phyloP scores from a whole-genome alignment of 1,140 invertebrate genomes.

The Macrobrachium nipponense region DNA sequence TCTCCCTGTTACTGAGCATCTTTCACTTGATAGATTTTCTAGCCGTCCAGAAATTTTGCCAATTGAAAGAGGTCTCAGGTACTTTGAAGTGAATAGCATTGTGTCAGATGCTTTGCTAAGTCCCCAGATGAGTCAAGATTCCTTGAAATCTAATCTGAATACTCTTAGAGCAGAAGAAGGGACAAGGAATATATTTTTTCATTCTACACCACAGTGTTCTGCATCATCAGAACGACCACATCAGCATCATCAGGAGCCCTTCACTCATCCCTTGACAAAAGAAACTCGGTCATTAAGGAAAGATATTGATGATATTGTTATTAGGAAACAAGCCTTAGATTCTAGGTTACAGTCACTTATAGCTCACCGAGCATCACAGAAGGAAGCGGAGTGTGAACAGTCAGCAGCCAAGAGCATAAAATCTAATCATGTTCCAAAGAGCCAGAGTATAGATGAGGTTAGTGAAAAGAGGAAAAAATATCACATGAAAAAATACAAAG shows the following conservation, averaged over 20 bases:
- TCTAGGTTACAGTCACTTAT: conserved; percentile 47
- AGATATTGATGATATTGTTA: conserved; percentile 50
- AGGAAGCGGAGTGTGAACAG: conserved; percentile 7
- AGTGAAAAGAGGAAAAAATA: conserved; percentile 16
- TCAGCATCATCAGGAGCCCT: not conserved
- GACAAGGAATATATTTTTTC: not conserved
- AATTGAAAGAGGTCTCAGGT: not conserved
- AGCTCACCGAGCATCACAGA: conserved; percentile 48
- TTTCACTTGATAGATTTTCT: too few species aligned
- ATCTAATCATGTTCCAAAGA: conserved; percentile 8
- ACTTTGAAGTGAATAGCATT: not conserved
- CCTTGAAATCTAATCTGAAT: not conserved
- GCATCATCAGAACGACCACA: not conserved
- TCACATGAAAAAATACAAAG: conserved; percentile 42
- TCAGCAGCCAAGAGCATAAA: not conserved
- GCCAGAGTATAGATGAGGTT: conserved; percentile 45
- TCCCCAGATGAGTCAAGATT: not conserved
- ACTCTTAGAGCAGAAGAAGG: not conserved
- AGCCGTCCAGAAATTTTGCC: too few species aligned
- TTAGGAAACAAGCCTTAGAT: conserved; percentile 51
- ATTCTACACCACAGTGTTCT: conserved; percentile 2
- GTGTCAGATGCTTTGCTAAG: not conserved
- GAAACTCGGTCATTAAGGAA: conserved; percentile 50
- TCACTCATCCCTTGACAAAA: conserved; percentile 43
- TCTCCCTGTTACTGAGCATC: too few species aligned